Evolutionary conservation across 2,113 vertebrate genomes (phyloP), one percentile per base, ranked within the genome.

Genomic region (Macrotus californicus): DNA sequence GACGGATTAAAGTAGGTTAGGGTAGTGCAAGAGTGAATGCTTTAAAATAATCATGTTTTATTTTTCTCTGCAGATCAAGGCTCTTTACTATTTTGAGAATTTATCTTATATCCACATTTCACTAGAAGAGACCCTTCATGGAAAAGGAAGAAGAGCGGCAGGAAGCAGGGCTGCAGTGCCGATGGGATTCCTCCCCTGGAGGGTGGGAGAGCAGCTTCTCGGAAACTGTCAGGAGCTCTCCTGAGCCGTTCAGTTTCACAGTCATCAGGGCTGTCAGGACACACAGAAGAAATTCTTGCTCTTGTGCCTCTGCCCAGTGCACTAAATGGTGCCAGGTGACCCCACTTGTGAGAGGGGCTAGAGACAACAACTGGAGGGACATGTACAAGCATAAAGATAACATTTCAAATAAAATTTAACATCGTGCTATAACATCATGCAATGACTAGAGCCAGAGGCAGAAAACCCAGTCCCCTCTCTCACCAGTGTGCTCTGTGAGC

Each of bases 361-460:
- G 34, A 67, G 76, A 88, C 92, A 39, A 81, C 79, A 81, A 97
- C 59, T 48, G 34, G 92, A 91, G 66, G 39, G 41, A 89, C 64
- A 52, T 59, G 41, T 59, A 43, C 31, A 94, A 86, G 59, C 41
- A 73, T 66, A 90, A 77, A 80, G 73, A 95, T 91, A 96, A 83
- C 50, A 86, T 95, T 96, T 90, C 70, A 70, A 94, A 94, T 92
- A 87, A 92, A 93, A 80, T 86, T 69, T 93, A 89, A 81, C 80
- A 67, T 89, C 46, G 26, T 86, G 7, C 70, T 83, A 4, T 34
- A 73, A 48, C 50, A 46, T 82, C 26, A 39, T 70, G 11, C 36
- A 64, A 13, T 81, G 93, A 73, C n/a, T 87, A 77, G 87, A 31
- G 24, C 46, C 64, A 92, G 36, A 82, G 61, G 29, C 29, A 50